Evolutionary conservation across 1,140 invertebrate genomes (phyloP).

Genomic region (Dendroctonus ponderosae): DNA sequence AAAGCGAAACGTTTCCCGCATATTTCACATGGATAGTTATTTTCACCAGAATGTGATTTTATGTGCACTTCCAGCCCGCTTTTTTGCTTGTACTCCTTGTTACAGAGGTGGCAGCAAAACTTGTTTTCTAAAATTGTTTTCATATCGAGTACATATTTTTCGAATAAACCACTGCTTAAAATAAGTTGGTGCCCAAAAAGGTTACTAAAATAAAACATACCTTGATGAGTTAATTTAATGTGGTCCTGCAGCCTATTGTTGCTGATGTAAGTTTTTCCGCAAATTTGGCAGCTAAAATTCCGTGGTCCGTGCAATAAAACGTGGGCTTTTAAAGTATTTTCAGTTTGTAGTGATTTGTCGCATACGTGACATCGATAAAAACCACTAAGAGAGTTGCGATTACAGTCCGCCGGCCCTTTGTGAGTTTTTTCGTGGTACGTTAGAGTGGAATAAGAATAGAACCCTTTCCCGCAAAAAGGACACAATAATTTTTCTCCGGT

Average conservation of each 20-base stretch:
- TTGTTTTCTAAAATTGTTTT: slow-evolving; percentile 11
- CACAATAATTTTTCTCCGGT: slow-evolving; percentile 28
- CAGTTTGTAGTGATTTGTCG: slow-evolving; percentile 22
- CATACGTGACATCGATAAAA: slow-evolving; percentile 21
- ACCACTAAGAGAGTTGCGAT: slow-evolving; percentile 9
- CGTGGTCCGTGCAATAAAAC: slow-evolving; percentile 27
- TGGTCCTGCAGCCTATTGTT: slow-evolving; percentile 31
- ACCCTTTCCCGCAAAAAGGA: slow-evolving; percentile 31
- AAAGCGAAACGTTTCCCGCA: slow-evolving; percentile 29
- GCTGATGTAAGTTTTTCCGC: slow-evolving; percentile 29
- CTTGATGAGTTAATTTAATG: slow-evolving; percentile 30
- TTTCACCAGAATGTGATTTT: slow-evolving; percentile 27
- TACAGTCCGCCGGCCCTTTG: slow-evolving; percentile 15
- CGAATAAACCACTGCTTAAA: background rate
- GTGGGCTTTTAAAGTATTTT: slow-evolving; percentile 31
- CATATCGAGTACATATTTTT: no score
- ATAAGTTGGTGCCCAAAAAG: no score
- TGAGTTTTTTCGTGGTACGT: slow-evolving; percentile 30
- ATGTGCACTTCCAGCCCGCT: slow-evolving; percentile 27
- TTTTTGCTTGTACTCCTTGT: slow-evolving; percentile 33
- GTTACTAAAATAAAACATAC: slow-evolving; percentile 2
- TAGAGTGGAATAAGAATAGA: slow-evolving; percentile 30
- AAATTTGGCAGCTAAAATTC: slow-evolving; percentile 33
- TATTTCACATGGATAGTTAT: slow-evolving; percentile 29
- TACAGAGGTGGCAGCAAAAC: slow-evolving; percentile 22